Conservation (phyloP, 1,140 invertebrate species). For the Drosophila ironensis region DNA sequence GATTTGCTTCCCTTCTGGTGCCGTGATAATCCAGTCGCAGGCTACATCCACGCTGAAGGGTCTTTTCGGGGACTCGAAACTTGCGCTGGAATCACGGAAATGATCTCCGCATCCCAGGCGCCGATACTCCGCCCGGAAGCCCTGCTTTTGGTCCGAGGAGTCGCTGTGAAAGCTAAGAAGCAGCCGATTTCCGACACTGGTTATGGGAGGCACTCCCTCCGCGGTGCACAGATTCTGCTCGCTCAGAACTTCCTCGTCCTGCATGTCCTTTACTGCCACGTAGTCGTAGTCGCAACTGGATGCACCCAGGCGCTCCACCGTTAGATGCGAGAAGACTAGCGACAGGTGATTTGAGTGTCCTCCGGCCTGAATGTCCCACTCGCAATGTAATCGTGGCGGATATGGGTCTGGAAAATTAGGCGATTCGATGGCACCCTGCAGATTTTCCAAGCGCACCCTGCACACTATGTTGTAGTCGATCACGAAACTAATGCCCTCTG, state of each 20-base stretch:
- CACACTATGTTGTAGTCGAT: conserved; percentile 73
- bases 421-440: conserved; percentile 84
- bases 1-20: conserved; percentile 85
- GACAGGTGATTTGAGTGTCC: conserved; percentile 87
- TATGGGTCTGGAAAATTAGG: conserved; percentile 88
- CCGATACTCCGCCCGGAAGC: conserved; percentile 83
- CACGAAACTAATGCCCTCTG: conserved; percentile 42
- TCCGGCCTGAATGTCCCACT: conserved; percentile 88
- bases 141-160: conserved; percentile 34
- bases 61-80: conserved; percentile 56
- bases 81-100: conserved; percentile 20
- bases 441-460: conserved; percentile 82
- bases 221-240: conserved; percentile 83
- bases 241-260: conserved; percentile 38
- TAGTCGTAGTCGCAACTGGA: conserved; percentile 84
- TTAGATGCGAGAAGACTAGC: conserved; percentile 89
- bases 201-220: conserved; percentile 13
- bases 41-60: conserved; percentile 86
- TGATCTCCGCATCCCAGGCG: conserved; percentile 81
- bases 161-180: conserved; percentile 84
- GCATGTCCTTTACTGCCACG: conserved; percentile 82
- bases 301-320: conserved; percentile 83
- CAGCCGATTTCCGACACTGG: conserved; percentile 58
- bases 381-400: conserved; percentile 85
- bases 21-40: conserved; percentile 89